phyloP scores from a whole-genome alignment of 2,888 invertebrate genomes.

The Leucophenga montana region DNA sequence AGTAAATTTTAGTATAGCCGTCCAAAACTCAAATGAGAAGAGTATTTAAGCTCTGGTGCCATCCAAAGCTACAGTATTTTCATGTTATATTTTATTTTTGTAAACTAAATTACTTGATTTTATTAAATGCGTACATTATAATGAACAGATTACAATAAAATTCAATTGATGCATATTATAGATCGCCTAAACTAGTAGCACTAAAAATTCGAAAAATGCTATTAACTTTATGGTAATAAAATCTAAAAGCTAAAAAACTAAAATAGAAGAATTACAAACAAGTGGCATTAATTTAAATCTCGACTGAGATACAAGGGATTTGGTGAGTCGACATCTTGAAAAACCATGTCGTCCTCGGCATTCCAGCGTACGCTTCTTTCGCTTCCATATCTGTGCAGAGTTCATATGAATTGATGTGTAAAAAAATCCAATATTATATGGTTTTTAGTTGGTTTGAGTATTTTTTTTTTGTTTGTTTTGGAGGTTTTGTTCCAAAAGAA shows the following conservation, averaged over 20 bases:
- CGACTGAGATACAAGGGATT: conserved; percentile 51
- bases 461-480: conserved; percentile 49
- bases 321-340: conserved; percentile 70
- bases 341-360: conserved; percentile 66
- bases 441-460: conserved; percentile 49
- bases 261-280: not conserved
- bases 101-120: not conserved
- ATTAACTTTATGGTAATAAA: too few relatives aligned
- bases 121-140: conserved; percentile 13
- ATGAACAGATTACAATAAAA: conserved; percentile 8
- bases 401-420: conserved; percentile 6
- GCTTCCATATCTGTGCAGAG: conserved; percentile 54
- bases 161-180: not conserved
- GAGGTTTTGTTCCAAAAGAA: conserved; percentile 43
- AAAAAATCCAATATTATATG: conserved; percentile 28
- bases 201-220: too few relatives aligned
- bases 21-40: too few relatives aligned
- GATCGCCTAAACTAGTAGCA: too few relatives aligned
- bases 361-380: conserved; percentile 70
- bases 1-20: too few relatives aligned
- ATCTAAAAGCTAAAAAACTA: not conserved
- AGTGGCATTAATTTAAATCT: conserved; percentile 3
- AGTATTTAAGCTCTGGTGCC: too few relatives aligned
- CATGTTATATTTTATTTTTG: not conserved
- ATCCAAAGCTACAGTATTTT: too few relatives aligned